Conservation (phyloP, 2,888 invertebrate species). For the Nephrotoma flavescens region DNA sequence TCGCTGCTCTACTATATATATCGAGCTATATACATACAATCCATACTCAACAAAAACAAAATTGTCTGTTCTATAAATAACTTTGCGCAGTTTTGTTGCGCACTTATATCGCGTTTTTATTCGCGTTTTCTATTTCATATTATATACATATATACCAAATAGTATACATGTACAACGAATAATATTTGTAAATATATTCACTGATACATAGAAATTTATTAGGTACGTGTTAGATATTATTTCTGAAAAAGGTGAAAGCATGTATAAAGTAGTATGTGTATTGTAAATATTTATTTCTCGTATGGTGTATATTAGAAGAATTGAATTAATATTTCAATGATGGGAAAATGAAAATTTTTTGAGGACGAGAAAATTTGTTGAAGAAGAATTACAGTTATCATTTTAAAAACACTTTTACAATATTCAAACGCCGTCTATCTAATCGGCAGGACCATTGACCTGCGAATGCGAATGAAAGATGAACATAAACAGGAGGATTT, state of each 20-base stretch:
- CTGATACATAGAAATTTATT: neutral
- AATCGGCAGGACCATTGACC: too few species aligned
- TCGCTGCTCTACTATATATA: neutral
- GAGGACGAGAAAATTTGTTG: too few species aligned
- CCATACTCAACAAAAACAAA: neutral
- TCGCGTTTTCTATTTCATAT: neutral
- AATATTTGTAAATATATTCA: neutral
- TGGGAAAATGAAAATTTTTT: too few species aligned
- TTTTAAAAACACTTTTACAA: too few species aligned
- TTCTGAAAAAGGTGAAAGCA: neutral
- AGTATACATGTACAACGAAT: too few species aligned
- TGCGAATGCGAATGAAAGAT: too few species aligned
- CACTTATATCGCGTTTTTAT: neutral
- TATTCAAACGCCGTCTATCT: too few species aligned
- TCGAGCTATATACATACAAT: neutral
- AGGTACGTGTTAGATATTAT: neutral
- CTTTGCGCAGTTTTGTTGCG: neutral
- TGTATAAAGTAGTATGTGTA: neutral
- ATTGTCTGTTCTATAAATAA: neutral
- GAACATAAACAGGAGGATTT: too few species aligned
- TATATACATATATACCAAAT: neutral
- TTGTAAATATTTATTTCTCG: too few species aligned
- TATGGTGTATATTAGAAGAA: too few species aligned
- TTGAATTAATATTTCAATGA: too few species aligned
- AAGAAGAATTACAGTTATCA: too few species aligned